Base-by-base conservation (phyloP, 1,140 invertebrate species). In the Drosophila watanabei region DNA sequence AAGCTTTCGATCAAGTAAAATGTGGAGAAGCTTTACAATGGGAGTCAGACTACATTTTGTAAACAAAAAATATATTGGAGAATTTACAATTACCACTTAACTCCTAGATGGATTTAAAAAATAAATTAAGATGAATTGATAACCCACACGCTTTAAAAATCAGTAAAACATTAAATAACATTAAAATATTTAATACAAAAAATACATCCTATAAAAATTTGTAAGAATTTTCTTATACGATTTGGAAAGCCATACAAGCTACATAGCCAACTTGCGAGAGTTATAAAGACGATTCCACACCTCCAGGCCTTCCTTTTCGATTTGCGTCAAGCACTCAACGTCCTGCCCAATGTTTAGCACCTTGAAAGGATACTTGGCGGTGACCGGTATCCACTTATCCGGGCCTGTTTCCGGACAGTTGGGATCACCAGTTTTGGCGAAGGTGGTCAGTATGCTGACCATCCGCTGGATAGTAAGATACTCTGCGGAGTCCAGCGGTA, bases 381-480 rank as follows among this genome's bases (percentile, higher is more conserved):
- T 49, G 6, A 82, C 63, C 7, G 86, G 68, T 9, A 30, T 16
- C 86, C 86, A 90, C 2, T 43, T 4, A 8, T 82, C 61, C 3
- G 57, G 16, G 3, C 43, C 48, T n/a, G 75, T 84, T 61, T 84
- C 78, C 13, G 11, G 28, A 54, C 82, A 87, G 28, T 92, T 92
- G 1, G 93, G 93, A 83, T 92, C 57, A 0, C 93, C 93, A 0
- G 80, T 93, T 46, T 81, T 79, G 2, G 93, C 94, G 54, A 94
- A 94, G n/a, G 90, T 65, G 0, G 92, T 93, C 79, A 93, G 87
- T 46, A 94, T 92, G 78, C 91, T 51, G 18, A 93, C 71, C 90
- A 93, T 83, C 5, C 87, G 65, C 24, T 81, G 57, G 14, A 94
- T 94, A 0, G 92, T 86, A 52, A 48, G 63, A 43, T 89, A 90